Percentiles rank a stretch among this genome's conserved stretches.
These are phyloP conservation scores for Hedychridium roseum DNA, from an alignment of 2,888 invertebrate species.

Conservation along the genomic window DNA sequence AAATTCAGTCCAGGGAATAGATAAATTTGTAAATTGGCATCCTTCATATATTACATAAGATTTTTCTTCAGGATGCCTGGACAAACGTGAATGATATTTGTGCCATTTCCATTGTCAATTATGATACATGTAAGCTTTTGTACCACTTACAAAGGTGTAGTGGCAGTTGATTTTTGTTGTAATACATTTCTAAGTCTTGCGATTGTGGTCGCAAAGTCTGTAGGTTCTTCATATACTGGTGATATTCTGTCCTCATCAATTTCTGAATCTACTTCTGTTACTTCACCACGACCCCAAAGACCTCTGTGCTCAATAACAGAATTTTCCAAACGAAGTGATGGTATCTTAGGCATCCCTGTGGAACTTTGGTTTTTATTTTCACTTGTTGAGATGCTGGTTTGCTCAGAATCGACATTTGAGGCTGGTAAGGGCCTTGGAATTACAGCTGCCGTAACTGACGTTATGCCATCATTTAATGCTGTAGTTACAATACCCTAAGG, in stretches of 20 bases:
- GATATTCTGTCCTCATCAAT: conserved; percentile 61
- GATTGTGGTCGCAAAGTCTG: conserved; percentile 77
- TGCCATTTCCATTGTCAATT: background rate
- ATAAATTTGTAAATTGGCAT: conserved; percentile 53
- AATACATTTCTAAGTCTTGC: conserved; percentile 73
- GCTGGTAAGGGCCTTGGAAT: conserved; percentile 49
- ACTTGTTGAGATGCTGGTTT: background rate
- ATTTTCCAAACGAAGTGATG: conserved; percentile 43
- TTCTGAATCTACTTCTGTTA: conserved; percentile 50
- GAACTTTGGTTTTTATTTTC: conserved; percentile 7
- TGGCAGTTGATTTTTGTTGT: conserved; percentile 66
- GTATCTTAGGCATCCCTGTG: conserved; percentile 18
- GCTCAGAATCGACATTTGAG: conserved; percentile 13
- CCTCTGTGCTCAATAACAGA: conserved; percentile 47
- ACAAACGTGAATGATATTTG: conserved; percentile 14
- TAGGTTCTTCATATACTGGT: conserved; percentile 77
- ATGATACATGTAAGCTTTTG: conserved; percentile 3
- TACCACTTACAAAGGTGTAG: conserved; percentile 47
- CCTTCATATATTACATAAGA: conserved; percentile 52
- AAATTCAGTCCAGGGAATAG: conserved; percentile 57
- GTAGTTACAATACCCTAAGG: conserved; percentile 45
- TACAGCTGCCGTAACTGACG: conserved; percentile 53
- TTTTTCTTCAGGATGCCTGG: conserved; percentile 53
- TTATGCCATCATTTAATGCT: conserved; percentile 50
- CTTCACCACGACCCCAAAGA: conserved; percentile 49